Base-by-base conservation (phyloP, 2,113 vertebrate genomes). In the Lucifuga dentata region DNA sequence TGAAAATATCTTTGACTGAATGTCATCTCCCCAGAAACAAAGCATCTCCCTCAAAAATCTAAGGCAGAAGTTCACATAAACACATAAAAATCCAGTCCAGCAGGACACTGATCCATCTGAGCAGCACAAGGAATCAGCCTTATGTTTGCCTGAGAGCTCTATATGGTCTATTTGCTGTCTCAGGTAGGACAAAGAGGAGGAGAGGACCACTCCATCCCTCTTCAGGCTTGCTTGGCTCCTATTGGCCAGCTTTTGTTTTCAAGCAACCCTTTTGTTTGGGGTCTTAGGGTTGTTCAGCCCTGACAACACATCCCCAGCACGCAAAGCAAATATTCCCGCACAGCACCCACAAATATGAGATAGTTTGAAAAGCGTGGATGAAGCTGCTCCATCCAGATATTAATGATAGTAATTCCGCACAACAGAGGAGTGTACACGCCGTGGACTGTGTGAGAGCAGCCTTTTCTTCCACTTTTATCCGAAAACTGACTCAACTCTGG, bases 231-330 rank as follows among this genome's bases (percentile, higher is more conserved):
- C 68, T 24, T 29, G 55, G 48, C 75, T 79, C 76, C 48, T 59
- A 86, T 83, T 87, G 83, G 86, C 74, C 86, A 81, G 56, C 44
- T 29, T 26, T 43, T 20, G 23, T 24, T 41, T n/a, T n/a, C 9
- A 11, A 45, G 62, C 61, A 48, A 69, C 39, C 78, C 72, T 84
- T 81, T 86, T 86, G 78, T 89, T 84, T 84, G 78, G 82, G 24
- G 51, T 83, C 68, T 73, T 53, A 55, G 26, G 63, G 57, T 49
- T 38, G 53, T 58, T 41, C 48, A 71, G 45, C 48, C 21, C 8
- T 11, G 33, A 49, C 29, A 19, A 29, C 53, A 59, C 74, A 33
- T 64, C 73, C 71, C 40, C 38, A 75, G 52, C 63, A 73, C 52
- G 61, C n/a, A 40, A 58, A 32, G 43, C 24, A 26, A 17, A 73